Base-by-base conservation (phyloP, 2,888 invertebrate genomes). In the Nymphalis urticae region DNA sequence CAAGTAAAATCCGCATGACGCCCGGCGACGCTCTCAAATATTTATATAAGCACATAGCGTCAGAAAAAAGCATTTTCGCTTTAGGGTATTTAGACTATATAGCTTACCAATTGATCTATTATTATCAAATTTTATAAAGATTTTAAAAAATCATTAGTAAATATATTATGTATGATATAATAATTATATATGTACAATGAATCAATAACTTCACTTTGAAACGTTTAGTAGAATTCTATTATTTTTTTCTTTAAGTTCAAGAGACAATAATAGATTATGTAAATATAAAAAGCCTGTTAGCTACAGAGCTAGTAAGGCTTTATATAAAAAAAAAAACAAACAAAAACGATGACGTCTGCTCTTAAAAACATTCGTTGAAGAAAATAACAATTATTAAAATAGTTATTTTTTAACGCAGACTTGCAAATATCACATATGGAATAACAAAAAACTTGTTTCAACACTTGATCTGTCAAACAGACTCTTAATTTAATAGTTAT, bases 1-100 rank as follows among this genome's bases (percentile, higher is more conserved):
- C 78, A 76, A 72, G 73, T 73, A 74, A 77, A 83, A 84, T 87
- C 87, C 87, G 87, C 81, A 58, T 86, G 79, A 83, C 85, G 82
- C 82, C 84, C 77, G 78, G 65, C 76, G 71, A 72, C 75, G 75
- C 74, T 65, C 64, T 72, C 72, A 75, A 87, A 87, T 87, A 86
- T 87, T 79, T 82, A 82, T 77, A 77, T 79, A 80, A 80, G 76
- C 61, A 48, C 72, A 67, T 58, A 70, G 60, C 69, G 75, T 75
- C 77, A 76, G 75, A 77, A 77, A 78, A 79, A 72, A 68, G 71
- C 72, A 73, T 78, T 76, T 56, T 53, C 53, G 53, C 32, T 36
- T 63, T n/a, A 66, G 27, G 62, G 36, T 53, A 32, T 16, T 2
- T 54, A 61, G 32, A 61, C 66, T 27, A 66, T 53, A 53, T 47